phyloP scores from a whole-genome alignment of 2,113 vertebrate genomes.

The Platichthys stellatus region DNA sequence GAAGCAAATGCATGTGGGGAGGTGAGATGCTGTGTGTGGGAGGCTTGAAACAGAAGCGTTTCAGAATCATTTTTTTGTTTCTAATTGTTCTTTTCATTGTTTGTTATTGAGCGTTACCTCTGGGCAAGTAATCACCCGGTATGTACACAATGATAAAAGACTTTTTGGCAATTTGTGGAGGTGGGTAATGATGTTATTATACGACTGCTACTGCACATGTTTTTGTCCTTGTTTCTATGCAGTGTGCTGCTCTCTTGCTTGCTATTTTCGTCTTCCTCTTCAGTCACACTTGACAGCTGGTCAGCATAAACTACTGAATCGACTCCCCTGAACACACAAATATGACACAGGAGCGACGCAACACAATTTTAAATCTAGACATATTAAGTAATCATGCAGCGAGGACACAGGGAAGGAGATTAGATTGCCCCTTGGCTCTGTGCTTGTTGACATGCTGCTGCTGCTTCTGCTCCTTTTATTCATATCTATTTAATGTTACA shows the following conservation, averaged over 20 bases:
- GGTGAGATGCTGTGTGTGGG: constrained; percentile 33
- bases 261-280: constrained; percentile 72
- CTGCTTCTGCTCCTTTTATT: constrained; percentile 48
- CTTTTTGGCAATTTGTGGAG: constrained; percentile 55
- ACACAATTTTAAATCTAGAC: constrained; percentile 25
- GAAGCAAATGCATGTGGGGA: constrained; percentile 18
- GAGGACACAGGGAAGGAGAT: constrained; percentile 47
- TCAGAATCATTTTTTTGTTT: constrained; percentile 34
- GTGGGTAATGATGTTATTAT: constrained; percentile 72
- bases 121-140: constrained; percentile 45
- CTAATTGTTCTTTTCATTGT: constrained; percentile 56
- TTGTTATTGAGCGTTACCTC: constrained; percentile 34
- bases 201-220: constrained; percentile 45
- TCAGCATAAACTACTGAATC: constrained; percentile 44
- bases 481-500: constrained; percentile 61
- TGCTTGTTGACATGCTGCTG: constrained; percentile 46
- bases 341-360: constrained; percentile 14
- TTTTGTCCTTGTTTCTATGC: constrained; percentile 62
- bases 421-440: constrained; percentile 53
- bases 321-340: constrained; percentile 6
- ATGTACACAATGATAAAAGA: constrained; percentile 60
- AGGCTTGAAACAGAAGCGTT: constrained; percentile 35
- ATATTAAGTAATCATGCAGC: constrained; percentile 49
- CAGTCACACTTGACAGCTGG: constrained; percentile 71
- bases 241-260: constrained; percentile 46